phyloP scores from a whole-genome alignment of 1,140 invertebrate species.

The Saccostrea echinata region DNA sequence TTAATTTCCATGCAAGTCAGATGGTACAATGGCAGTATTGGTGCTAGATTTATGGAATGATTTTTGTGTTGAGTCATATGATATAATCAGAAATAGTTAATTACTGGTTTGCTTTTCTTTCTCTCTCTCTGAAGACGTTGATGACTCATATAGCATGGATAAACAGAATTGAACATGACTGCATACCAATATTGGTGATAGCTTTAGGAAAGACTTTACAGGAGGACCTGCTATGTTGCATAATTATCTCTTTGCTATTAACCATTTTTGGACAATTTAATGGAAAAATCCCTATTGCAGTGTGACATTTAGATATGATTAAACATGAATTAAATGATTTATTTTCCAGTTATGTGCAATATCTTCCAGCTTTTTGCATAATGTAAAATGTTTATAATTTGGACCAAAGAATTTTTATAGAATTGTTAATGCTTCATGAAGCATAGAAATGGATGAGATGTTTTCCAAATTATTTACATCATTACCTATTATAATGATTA shows the following conservation, averaged over 20 bases:
- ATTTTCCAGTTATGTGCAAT: not conserved
- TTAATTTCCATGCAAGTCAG: slow-evolving; percentile 31
- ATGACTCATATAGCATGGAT: not conserved
- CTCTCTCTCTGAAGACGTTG: not conserved
- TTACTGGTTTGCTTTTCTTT: not conserved
- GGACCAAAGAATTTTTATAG: not conserved
- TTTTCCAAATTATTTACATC: not conserved
- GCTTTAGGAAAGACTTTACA: not conserved
- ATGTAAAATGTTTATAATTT: not conserved
- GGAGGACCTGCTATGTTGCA: not conserved
- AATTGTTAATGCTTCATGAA: not conserved
- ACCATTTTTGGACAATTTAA: not conserved
- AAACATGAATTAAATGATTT: not conserved
- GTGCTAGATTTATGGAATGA: slow-evolving; percentile 7
- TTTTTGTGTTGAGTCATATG: slow-evolving; percentile 26
- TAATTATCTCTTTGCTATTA: slow-evolving; percentile 16
- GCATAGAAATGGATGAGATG: not conserved
- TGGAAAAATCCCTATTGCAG: not conserved
- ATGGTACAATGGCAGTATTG: slow-evolving; percentile 6
- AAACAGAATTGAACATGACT: slow-evolving; percentile 12
- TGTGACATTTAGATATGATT: slow-evolving; percentile 24
- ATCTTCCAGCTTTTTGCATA: not conserved
- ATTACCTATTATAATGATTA: too few relatives aligned
- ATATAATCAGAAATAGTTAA: slow-evolving; percentile 32
- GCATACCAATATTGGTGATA: not conserved